Base-by-base conservation (phyloP, 2,797 vertebrate species). In the Aplochiton taeniatus region DNA sequence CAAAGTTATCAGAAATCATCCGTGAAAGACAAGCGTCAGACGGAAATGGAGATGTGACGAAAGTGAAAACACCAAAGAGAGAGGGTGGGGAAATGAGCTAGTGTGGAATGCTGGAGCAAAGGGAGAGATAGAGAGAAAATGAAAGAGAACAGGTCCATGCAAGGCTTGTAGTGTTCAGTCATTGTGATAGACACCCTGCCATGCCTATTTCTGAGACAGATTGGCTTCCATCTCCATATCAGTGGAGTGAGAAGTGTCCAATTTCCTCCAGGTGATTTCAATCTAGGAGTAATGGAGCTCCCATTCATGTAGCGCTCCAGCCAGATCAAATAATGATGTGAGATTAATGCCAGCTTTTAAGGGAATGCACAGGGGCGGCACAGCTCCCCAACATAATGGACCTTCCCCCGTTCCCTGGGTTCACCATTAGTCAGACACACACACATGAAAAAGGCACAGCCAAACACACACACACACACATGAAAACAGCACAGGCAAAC, bases 121-220 rank as follows among this genome's bases (percentile, higher is more conserved):
- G 10, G 18, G 66, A 73, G 70, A 71, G 68, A 58, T 63, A 56
- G 17, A 12, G 47, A 43, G 58, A 20, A 19, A 54, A 18, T 69
- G 68, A 74, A 69, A 71, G 66, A 57, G 66, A 55, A 14, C 8
- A 41, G 42, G 52, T 41, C 50, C 58, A 65, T 54, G 67, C 49
- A 47, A 20, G 67, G 46, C 68, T 77, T 72, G 55, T 31, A 55
- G 65, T 66, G 67, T 78, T 77, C 67, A 70, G 68, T 83, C 81
- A 73, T 68, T 45, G 53, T 80, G 69, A 88, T 66, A 78, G 84
- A 88, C 84, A 87, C 69, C 75, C 41, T 60, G 77, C 77, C 43
- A 1, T 63, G 57, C 56, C 74, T 63, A 69, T 85, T 84, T 60
- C 55, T 13, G 66, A 75, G 78, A 82, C 69, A 58, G 82, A 83